Base-by-base conservation (phyloP, 2,113 vertebrate genomes). In the Oreocharis arfaki region DNA sequence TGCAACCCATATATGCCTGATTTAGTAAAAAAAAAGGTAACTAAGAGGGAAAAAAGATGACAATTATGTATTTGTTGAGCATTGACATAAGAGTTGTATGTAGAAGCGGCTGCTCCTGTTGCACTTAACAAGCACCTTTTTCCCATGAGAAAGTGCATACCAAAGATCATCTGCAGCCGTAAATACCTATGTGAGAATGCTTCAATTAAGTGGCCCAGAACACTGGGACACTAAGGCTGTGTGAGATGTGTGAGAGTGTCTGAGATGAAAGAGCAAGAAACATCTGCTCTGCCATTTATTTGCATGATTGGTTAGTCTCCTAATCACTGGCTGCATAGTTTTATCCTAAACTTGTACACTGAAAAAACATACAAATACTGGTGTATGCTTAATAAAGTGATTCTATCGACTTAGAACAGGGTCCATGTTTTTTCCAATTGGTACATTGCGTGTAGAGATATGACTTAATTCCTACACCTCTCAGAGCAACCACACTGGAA, bases 251-350 rank as follows among this genome's bases (percentile, higher is more conserved):
- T 39, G 68, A 53, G 7, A 44, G 9, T 55, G 42, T 39, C n/a
- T 0, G 2, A 23, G n/a, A 64, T 16, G 28, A 39, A 84, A 8
- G 28, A 55, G n/a, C 41, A 55, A 28, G 69, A 39, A 56, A 28
- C 23, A 33, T 55, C 41, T 84, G 41, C 19, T 74, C 39, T 73
- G 27, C 47, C 39, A 22, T 46, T 53, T 53, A 50, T 39, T 28
- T 47, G 41, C 0, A 0, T 53, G 32, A 9, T 32, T 24, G 33
- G 33, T 23, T 23, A 7, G 28, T 84, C n/a, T 55, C n/a, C 69
- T 39, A 16, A 23, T 56, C 50, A 8, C 16, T 56, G 41, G n/a
- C 69, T 84, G 12, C 70, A 30, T 10, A 4, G 30, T 41, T 75
- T 56, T 50, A n/a, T 47, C 70, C 42, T 41, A 13, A 65, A 56